A percentile compares a stretch with the other conserved stretches of the same genome.
Conservation (phyloP, 2,888 invertebrate species). For the Bibio marci region DNA sequence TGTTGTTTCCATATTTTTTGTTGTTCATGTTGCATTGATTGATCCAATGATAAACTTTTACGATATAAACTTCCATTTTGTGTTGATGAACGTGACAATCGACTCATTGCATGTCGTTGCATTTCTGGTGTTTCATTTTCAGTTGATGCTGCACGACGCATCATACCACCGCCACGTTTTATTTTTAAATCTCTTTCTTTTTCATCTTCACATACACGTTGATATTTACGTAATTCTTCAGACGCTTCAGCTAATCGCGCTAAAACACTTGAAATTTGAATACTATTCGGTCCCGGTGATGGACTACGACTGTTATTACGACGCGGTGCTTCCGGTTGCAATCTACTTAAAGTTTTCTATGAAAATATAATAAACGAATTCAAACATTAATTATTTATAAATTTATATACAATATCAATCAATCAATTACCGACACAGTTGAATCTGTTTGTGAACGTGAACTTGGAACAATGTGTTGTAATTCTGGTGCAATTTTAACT, state of each 20-base stretch:
- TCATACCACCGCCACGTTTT: constrained; percentile 17
- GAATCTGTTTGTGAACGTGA: constrained; percentile 37
- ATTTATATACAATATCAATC: constrained; percentile 27
- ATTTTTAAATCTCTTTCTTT: constrained; percentile 32
- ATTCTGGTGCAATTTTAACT: constrained; percentile 58
- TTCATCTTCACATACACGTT: constrained; percentile 34
- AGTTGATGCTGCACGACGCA: constrained; percentile 38
- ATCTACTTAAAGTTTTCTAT: background rate
- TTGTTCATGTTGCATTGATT: constrained; percentile 34
- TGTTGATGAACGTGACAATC: constrained; percentile 20
- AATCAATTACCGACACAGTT: constrained; percentile 50
- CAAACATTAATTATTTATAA: constrained; percentile 7
- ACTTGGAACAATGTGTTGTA: constrained; percentile 25
- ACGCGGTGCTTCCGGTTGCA: constrained; percentile 8
- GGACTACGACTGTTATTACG: constrained; percentile 22
- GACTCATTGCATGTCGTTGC: constrained; percentile 19
- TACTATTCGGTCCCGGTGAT: constrained; percentile 13
- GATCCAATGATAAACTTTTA: constrained; percentile 56
- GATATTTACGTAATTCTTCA: constrained; percentile 43
- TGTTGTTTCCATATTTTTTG: constrained; percentile 67
- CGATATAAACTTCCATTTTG: constrained; percentile 41
- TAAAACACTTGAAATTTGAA: constrained; percentile 27
- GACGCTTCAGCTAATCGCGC: constrained; percentile 51
- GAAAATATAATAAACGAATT: constrained; percentile 13
- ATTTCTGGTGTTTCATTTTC: constrained; percentile 40